Evolutionary conservation across 2,113 vertebrate genomes (phyloP).

Genomic region (Microtus ochrogaster): DNA sequence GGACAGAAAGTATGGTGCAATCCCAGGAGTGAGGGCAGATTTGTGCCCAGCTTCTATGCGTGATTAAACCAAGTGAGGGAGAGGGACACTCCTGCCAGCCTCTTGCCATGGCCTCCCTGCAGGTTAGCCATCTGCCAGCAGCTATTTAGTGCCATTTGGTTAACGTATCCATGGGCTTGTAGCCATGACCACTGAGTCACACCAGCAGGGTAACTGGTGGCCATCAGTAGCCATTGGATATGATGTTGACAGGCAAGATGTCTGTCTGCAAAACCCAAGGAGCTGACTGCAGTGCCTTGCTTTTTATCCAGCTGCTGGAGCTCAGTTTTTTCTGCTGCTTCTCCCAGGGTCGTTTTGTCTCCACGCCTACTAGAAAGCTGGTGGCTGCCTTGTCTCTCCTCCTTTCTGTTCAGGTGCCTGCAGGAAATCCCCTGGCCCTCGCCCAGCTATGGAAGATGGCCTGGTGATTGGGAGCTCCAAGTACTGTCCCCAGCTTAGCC

Average conservation of each 20-base stretch:
- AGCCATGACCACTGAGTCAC: not conserved
- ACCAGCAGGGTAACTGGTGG: not conserved
- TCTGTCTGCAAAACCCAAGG: not conserved
- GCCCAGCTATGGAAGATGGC: not conserved
- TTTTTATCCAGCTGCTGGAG: too few species aligned
- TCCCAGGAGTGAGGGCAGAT: too few species aligned
- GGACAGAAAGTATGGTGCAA: not conserved
- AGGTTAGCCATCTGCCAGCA: not conserved
- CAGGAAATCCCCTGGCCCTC: not conserved
- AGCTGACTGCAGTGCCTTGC: too few species aligned
- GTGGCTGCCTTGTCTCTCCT: not conserved
- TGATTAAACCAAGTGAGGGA: not conserved
- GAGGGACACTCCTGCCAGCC: not conserved
- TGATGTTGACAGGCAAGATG: not conserved
- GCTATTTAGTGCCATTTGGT: not conserved
- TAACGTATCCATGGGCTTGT: not conserved
- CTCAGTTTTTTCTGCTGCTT: not conserved
- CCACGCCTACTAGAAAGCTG: not conserved
- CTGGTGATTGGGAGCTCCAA: rapidly evolving
- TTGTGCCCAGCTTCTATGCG: not conserved
- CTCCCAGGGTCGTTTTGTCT: not conserved
- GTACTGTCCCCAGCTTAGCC: not conserved
- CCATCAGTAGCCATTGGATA: not conserved
- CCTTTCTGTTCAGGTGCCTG: not conserved
- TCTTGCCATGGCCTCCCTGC: not conserved